phyloP scores from a whole-genome alignment of 2,113 vertebrate genomes.

The Uropsilus gracilis region DNA sequence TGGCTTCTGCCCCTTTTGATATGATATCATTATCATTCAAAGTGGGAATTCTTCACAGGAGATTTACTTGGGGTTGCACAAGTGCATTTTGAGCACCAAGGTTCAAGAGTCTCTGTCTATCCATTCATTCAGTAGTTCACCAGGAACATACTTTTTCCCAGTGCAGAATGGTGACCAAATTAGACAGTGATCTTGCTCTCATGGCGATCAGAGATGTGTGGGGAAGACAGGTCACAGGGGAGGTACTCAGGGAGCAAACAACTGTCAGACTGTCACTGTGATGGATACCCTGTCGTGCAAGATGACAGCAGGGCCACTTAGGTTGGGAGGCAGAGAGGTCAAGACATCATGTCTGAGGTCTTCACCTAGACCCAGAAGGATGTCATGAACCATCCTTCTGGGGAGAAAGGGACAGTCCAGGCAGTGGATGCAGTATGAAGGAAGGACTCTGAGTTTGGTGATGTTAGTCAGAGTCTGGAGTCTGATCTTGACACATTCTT shows the following conservation, averaged over 20 bases:
- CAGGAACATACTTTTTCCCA: not conserved
- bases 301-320: not conserved
- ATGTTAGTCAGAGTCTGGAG: not conserved
- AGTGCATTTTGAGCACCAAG: not conserved
- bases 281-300: accelerated
- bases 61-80: not conserved
- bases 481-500: not conserved
- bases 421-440: too few species aligned
- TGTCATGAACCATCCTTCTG: not conserved
- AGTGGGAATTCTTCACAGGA: not conserved
- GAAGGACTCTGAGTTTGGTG: not conserved
- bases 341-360: not conserved
- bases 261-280: not conserved
- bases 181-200: not conserved
- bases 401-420: not conserved
- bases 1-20: too few species aligned
- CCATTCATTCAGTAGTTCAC: not conserved
- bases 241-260: not conserved
- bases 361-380: not conserved
- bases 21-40: not conserved
- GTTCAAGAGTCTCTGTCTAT: not conserved
- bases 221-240: not conserved
- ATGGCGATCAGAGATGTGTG: not conserved
- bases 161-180: not conserved
- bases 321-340: too few species aligned